Conservation (phyloP, 1,140 invertebrate species). For the Drosophila neocordata region DNA sequence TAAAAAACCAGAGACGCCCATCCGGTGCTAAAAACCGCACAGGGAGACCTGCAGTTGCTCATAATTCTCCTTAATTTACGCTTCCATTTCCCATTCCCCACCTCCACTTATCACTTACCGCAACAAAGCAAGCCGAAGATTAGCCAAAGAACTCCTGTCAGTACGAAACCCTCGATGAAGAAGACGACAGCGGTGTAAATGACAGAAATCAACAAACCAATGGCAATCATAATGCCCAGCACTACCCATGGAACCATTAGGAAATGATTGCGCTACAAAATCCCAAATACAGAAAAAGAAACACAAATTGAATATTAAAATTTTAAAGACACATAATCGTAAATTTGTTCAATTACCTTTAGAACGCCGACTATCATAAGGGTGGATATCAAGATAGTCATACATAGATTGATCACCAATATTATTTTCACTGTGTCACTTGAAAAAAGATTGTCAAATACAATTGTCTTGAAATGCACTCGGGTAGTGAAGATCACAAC, state of each 20-base stretch:
- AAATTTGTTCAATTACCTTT: constrained; percentile 84
- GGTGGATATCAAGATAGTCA: constrained; percentile 90
- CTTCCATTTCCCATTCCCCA: neutral
- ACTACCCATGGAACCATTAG: constrained; percentile 93
- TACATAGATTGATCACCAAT: constrained; percentile 90
- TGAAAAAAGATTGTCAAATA: constrained; percentile 76
- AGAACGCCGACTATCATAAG: constrained; percentile 89
- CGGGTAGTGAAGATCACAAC: constrained; percentile 84
- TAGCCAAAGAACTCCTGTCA: constrained; percentile 86
- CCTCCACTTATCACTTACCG: constrained; percentile 83
- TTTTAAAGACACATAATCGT: neutral
- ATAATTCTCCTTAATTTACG: neutral
- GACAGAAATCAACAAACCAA: constrained; percentile 89
- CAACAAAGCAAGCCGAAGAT: constrained; percentile 86
- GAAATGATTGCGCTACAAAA: constrained; percentile 88
- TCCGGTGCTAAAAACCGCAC: constrained; percentile 74
- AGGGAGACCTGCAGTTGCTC: constrained; percentile 17
- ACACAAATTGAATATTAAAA: neutral
- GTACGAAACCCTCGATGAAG: constrained; percentile 85
- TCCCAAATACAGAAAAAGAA: neutral
- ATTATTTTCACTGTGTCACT: constrained; percentile 88
- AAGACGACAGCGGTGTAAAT: constrained; percentile 89
- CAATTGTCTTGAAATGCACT: constrained; percentile 87
- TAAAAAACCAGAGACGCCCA: constrained; percentile 47
- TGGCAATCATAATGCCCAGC: constrained; percentile 89